Base-by-base conservation (phyloP, 2,797 vertebrate genomes). In the Cyclopterus lumpus region DNA sequence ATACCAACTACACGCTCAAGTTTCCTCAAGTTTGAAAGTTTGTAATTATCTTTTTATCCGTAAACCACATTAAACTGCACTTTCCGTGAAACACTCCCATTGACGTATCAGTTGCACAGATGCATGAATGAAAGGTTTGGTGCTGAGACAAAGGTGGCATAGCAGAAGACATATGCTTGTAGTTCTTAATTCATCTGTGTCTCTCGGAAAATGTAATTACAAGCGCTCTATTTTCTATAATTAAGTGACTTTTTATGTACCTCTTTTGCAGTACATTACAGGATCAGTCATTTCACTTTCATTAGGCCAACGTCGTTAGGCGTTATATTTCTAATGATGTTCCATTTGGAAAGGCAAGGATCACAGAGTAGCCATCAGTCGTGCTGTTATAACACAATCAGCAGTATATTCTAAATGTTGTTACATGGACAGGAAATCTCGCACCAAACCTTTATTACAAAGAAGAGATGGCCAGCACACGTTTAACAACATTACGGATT, bases 21-120 rank as follows among this genome's bases (percentile, higher is more conserved):
- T 90, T 87, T 90, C 89, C 90, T 81, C 75, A 80, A 89, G 75
- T 79, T 90, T 84, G 85, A 91, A 87, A 81, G 71, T 88, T 92
- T 90, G 83, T 79, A 90, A 91, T 89, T 87, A 91, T 90, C 79
- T 86, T 87, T 91, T 90, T 85, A 85, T 91, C 81, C 80, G 79
- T 88, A 89, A 91, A 89, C 79, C 87, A 88, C 85, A 88, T 84
- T 80, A 82, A 86, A 89, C 82, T 80, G 59, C 71, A 63, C 75
- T 79, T 83, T 83, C 79, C 24, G 67, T 90, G 65, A 67, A 88
- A 89, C 89, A 76, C 79, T 78, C 88, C 83, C 87, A 88, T n/a
- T 87, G 66, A 85, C 48, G 72, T 89, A 15, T 77, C 74, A 71
- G 67, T 70, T 57, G 46, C 64, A 9, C 68, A 55, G 79, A 77